Percentiles rank a stretch among this genome's conserved stretches.
These are phyloP conservation scores for Abrostola tripartita DNA, from an alignment of 2,888 invertebrate species.

Conservation along the genomic window DNA sequence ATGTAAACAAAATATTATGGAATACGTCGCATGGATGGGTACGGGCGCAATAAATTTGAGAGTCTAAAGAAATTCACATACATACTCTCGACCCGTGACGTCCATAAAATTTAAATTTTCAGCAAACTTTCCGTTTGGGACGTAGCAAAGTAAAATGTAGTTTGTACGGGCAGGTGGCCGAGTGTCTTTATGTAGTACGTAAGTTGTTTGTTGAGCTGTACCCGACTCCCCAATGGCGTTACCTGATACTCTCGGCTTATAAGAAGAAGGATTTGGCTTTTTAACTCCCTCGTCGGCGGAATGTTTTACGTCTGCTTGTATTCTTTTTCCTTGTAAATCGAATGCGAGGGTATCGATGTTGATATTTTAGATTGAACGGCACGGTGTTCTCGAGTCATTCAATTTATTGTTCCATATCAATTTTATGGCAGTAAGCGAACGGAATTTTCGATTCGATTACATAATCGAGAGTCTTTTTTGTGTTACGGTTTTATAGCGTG, in stretches of 20 bases:
- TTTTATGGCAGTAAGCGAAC: conserved; percentile 23
- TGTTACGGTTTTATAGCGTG: neutral
- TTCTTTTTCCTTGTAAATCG: conserved; percentile 37
- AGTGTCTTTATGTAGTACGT: conserved; percentile 35
- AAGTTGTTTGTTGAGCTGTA: conserved; percentile 43
- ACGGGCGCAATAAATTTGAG: conserved; percentile 29
- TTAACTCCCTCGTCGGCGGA: conserved; percentile 43
- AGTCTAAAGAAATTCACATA: conserved; percentile 17
- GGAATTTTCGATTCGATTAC: conserved; percentile 2
- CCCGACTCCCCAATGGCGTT: conserved; percentile 38
- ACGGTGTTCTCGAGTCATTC: conserved; percentile 35
- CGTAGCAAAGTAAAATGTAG: conserved; percentile 37
- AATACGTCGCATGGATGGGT: conserved; percentile 21
- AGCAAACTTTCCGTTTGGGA: conserved; percentile 37
- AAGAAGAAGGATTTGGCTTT: conserved; percentile 52
- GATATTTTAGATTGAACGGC: conserved; percentile 33
- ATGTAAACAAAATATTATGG: conserved; percentile 14
- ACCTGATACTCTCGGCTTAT: conserved; percentile 45
- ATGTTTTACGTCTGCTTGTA: conserved; percentile 37
- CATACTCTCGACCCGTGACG: conserved; percentile 18
- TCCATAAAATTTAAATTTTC: conserved; percentile 57
- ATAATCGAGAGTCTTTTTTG: neutral
- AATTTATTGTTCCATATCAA: conserved; percentile 29
- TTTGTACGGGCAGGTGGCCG: conserved; percentile 37
- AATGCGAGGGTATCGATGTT: conserved; percentile 23